A percentile compares a stretch with the other conserved stretches of the same genome.
Conservation (phyloP, 2,797 vertebrate genomes). For the Zenarchopterus dispar region DNA sequence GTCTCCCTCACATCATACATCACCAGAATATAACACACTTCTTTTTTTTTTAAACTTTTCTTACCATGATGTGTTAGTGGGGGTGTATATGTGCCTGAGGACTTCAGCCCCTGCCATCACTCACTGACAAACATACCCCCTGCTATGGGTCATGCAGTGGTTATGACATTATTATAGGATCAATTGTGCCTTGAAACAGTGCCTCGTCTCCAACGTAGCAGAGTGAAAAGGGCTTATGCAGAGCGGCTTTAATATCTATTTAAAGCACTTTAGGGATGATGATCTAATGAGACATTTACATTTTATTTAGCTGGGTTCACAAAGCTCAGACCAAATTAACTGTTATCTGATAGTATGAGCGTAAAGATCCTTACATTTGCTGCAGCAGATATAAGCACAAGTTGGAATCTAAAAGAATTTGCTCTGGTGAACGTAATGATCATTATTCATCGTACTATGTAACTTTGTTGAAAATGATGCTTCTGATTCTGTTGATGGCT, state of each 20-base stretch:
- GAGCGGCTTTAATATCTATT: conserved; percentile 79
- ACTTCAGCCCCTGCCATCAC: conserved; percentile 3
- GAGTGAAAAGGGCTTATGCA: conserved; percentile 78
- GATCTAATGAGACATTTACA: conserved; percentile 79
- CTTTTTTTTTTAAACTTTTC: conserved; percentile 24
- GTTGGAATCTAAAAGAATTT: too few species aligned
- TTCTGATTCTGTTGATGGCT: background rate
- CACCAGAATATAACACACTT: conserved; percentile 45
- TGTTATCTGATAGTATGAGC: conserved; percentile 25
- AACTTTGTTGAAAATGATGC: background rate
- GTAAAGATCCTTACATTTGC: conserved; percentile 8
- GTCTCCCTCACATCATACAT: conserved; percentile 36
- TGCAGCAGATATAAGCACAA: background rate
- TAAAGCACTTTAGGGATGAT: conserved; percentile 77
- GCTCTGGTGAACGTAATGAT: background rate
- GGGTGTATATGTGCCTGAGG: conserved; percentile 19
- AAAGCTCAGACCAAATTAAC: conserved; percentile 43
- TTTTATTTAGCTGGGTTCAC: conserved; percentile 64
- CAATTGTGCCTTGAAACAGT: conserved; percentile 82
- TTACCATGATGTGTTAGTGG: conserved; percentile 26
- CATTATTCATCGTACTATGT: background rate
- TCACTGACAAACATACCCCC: conserved; percentile 54
- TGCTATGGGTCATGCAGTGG: conserved; percentile 74
- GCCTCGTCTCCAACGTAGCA: conserved; percentile 59
- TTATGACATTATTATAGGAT: conserved; percentile 85